A percentile compares a stretch with the other conserved stretches of the same genome.
Evolutionary conservation across 2,888 invertebrate genomes (phyloP).

Genomic region (Ochropleura plecta): DNA sequence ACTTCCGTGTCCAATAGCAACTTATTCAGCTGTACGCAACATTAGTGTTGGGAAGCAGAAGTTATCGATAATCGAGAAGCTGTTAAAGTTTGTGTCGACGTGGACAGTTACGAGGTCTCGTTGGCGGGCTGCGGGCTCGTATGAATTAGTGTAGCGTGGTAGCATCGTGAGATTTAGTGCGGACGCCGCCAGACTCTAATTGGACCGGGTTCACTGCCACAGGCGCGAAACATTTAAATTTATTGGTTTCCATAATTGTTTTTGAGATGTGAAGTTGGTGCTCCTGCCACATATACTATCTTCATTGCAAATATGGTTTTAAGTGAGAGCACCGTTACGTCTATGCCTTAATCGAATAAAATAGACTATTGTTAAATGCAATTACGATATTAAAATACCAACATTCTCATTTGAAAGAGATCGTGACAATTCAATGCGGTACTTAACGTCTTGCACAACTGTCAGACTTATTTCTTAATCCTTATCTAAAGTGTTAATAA

Average conservation of each 20-base stretch:
- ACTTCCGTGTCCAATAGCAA: constrained; percentile 54
- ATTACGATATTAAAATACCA: constrained; percentile 6
- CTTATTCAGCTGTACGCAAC: constrained; percentile 60
- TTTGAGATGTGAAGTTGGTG: constrained; percentile 81
- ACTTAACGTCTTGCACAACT: constrained; percentile 48
- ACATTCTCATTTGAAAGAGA: constrained; percentile 40
- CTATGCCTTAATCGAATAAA: constrained; percentile 20
- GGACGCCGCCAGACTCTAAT: constrained; percentile 85
- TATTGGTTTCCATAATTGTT: constrained; percentile 89
- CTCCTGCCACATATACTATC: constrained; percentile 76
- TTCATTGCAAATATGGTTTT: constrained; percentile 70
- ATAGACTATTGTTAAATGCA: constrained; percentile 22
- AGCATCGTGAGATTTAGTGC: constrained; percentile 88
- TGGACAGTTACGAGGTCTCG: constrained; percentile 83
- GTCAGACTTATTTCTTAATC: constrained; percentile 50
- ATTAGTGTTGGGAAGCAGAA: constrained; percentile 74
- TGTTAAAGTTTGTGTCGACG: constrained; percentile 83
- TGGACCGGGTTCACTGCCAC: constrained; percentile 87
- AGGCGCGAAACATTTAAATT: constrained; percentile 87
- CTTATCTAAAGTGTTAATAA: constrained; percentile 58
- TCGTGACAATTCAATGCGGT: constrained; percentile 29
- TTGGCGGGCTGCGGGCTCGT: constrained; percentile 82
- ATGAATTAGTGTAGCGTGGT: constrained; percentile 90
- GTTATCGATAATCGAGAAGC: constrained; percentile 83
- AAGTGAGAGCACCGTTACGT: constrained; percentile 28